Base-by-base conservation (phyloP, 2,888 invertebrate species). In the Theodoxus fluviatilis region DNA sequence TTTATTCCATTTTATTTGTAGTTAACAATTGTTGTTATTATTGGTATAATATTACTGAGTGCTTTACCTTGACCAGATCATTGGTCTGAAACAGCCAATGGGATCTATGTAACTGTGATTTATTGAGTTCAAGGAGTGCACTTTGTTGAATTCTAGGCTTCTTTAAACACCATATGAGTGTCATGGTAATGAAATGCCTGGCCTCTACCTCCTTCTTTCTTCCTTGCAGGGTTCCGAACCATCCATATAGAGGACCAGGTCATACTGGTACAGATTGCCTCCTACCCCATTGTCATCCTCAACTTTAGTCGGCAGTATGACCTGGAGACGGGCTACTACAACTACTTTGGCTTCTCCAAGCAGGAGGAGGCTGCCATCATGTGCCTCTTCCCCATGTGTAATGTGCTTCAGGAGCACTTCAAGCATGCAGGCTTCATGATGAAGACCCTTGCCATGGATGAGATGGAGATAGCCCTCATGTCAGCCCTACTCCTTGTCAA, bases 221-320 rank as follows among this genome's bases (percentile, higher is more conserved):
- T 52, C 52, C 1, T 75, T 79, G 2, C 79, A 85, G 85, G 83
- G 64, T 84, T 84, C 67, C 76, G 77, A n/a, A 71, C 71, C 2
- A 68, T 85, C 38, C 67, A 74, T 33, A 65, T 85, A 40, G 78
- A 81, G 40, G 82, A 83, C 59, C 84, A 84, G 70, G 81, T 84
- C 22, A 67, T 73, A 6, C 73, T 83, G 67, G 75, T 85, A 6
- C 83, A 83, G 70, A 75, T 74, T n/a, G 78, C 80, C 37, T 79
- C 83, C 67, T 85, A 84, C 71, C 80, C 82, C 3, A 75, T 85
- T 12, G 81, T 81, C n/a, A 71, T 84, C 33, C 69, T 83, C 61
- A 78, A 80, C 64, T 78, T 80, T 64, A 77, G 81, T 18, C 74
- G 78, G 61, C 70, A 73, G n/a, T 85, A 78, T 72, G 78, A 83